Evolutionary conservation across 2,797 vertebrate genomes (phyloP).

Genomic region (Enteromius mattozi): DNA sequence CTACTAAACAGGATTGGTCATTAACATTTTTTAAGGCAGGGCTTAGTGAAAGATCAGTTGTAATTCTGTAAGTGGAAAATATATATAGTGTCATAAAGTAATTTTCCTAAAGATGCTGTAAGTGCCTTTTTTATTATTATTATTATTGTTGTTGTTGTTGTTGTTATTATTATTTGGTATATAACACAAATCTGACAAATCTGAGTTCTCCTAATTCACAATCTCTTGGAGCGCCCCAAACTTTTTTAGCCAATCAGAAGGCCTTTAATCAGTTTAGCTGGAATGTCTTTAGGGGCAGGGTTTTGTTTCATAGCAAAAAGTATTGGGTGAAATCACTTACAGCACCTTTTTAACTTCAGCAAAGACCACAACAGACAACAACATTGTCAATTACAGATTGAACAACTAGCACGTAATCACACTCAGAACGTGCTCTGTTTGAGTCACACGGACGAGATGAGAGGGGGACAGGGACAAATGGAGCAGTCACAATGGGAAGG

Average conservation of each 20-base stretch:
- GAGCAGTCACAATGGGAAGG: constrained; percentile 75
- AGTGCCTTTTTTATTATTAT: neutral
- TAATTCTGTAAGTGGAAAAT: neutral
- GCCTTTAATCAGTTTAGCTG: neutral
- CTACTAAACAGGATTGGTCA: neutral
- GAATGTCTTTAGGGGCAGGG: neutral
- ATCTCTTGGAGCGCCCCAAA: neutral
- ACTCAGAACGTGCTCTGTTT: constrained; percentile 21
- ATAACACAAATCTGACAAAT: neutral
- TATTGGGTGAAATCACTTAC: neutral
- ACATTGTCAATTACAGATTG: neutral
- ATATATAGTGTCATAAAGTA: neutral
- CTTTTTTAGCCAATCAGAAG: constrained; percentile 5
- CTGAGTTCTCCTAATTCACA: neutral
- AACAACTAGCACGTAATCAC: constrained; percentile 21
- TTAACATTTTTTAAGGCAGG: neutral
- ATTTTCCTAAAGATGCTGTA: constrained; percentile 26
- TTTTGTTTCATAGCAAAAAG: neutral
- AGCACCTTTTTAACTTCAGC: constrained; percentile 12
- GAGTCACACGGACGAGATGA: constrained; percentile 60
- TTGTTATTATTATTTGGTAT: neutral
- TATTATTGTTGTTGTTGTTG: no score
- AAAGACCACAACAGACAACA: constrained; percentile 17
- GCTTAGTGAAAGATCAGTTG: neutral
- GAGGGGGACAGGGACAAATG: constrained; percentile 71